These are phyloP conservation scores for Drosophila merina DNA, from an alignment of 2,888 invertebrate species.

Conservation along the genomic window DNA sequence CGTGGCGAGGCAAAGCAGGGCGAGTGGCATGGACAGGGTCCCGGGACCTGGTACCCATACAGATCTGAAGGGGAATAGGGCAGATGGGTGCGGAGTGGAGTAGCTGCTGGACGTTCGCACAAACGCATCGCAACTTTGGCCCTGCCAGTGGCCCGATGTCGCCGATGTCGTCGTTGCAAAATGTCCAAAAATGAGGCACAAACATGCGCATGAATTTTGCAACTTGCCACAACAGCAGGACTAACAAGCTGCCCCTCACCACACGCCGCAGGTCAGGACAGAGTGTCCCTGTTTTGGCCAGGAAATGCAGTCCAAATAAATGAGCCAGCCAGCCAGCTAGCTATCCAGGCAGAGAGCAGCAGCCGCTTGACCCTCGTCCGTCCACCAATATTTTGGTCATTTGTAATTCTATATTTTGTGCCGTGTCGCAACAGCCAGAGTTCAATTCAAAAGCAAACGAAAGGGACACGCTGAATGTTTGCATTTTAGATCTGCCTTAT, in stretches of 20 bases:
- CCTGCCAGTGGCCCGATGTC: slow-evolving; percentile 54
- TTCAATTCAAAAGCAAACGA: slow-evolving; percentile 11
- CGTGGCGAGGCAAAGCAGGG: neutral
- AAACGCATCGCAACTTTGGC: slow-evolving; percentile 57
- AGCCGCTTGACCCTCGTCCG: slow-evolving; percentile 51
- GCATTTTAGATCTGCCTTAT: slow-evolving; percentile 60
- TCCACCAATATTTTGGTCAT: slow-evolving; percentile 70
- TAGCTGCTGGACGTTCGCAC: slow-evolving; percentile 22
- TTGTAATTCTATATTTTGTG: slow-evolving; percentile 73
- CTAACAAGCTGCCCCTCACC: slow-evolving; percentile 63
- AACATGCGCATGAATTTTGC: slow-evolving; percentile 82
- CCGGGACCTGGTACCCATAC: neutral
- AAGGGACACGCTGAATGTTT: slow-evolving; percentile 21
- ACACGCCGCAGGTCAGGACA: slow-evolving; percentile 23
- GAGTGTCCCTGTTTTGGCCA: slow-evolving; percentile 29
- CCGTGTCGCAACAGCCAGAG: slow-evolving; percentile 35
- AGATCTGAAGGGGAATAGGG: neutral
- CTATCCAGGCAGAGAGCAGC: slow-evolving; percentile 35
- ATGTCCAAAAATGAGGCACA: slow-evolving; percentile 77
- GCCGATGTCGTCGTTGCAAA: slow-evolving; percentile 48
- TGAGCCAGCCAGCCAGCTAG: slow-evolving; percentile 51
- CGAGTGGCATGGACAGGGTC: slow-evolving; percentile 11
- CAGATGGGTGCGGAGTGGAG: neutral
- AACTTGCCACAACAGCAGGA: slow-evolving; percentile 45
- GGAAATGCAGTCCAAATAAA: slow-evolving; percentile 68